Conservation (phyloP, 92 coral and sea anemone species). For the Paramuricea clavata region DNA sequence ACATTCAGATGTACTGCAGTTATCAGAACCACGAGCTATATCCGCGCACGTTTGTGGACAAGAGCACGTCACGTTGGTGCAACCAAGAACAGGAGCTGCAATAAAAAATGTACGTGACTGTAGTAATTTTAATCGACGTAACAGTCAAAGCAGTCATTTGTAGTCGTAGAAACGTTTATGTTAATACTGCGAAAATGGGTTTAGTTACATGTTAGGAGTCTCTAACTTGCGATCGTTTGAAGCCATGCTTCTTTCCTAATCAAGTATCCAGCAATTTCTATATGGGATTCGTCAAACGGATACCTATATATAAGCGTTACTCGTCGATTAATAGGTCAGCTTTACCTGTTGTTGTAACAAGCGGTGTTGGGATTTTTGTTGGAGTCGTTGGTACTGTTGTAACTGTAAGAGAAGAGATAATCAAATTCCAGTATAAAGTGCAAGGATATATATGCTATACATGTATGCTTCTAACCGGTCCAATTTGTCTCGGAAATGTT, state of each 20-base stretch:
- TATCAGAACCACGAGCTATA: constrained; percentile 52
- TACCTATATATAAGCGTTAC: too few relatives aligned
- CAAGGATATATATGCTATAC: too few relatives aligned
- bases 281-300: too few relatives aligned
- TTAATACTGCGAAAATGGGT: too few relatives aligned
- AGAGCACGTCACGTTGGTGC: constrained; percentile 70
- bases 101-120: not conserved
- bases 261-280: too few relatives aligned
- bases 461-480: too few relatives aligned
- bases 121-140: not conserved
- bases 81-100: constrained; percentile 25
- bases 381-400: not conserved
- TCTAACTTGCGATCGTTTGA: too few relatives aligned
- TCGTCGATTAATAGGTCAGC: not conserved
- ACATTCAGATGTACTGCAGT: constrained; percentile 66
- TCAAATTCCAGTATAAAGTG: too few relatives aligned
- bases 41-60: constrained; percentile 76
- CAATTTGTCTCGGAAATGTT: too few relatives aligned
- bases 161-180: too few relatives aligned
- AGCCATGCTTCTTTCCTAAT: too few relatives aligned
- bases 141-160: not conserved
- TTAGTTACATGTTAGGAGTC: too few relatives aligned
- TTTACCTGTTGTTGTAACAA: constrained; percentile 8
- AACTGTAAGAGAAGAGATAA: not conserved
- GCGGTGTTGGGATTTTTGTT: not conserved